Conservation (phyloP, 2,113 vertebrate genomes). For the Equus przewalskii region DNA sequence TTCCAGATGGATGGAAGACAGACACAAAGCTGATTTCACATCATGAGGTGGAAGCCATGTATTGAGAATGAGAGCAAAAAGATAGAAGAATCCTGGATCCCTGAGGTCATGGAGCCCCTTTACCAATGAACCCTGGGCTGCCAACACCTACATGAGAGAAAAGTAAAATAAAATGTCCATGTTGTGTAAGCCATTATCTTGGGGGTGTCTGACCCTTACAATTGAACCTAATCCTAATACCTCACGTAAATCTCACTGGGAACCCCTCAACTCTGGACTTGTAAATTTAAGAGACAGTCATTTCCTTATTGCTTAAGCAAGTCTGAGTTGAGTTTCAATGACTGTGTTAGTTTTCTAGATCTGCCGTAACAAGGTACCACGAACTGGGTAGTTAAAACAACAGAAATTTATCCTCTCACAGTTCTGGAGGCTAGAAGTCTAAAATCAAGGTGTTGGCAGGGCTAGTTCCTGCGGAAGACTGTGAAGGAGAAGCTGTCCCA, state of each 20-base stretch:
- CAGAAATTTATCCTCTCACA: neutral
- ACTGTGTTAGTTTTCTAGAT: neutral
- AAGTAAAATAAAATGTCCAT: neutral
- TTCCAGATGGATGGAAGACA: neutral
- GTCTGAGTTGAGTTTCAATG: neutral
- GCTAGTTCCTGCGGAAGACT: neutral
- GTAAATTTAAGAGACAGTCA: neutral
- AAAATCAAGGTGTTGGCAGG: neutral
- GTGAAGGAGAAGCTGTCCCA: neutral
- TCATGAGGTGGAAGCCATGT: neutral
- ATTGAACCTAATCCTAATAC: neutral
- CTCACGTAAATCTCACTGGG: neutral
- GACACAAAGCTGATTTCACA: neutral
- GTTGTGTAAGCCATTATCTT: neutral
- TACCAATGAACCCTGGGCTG: neutral
- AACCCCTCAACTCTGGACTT: neutral
- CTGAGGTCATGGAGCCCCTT: neutral
- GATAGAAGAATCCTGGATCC: neutral
- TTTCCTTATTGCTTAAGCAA: conserved; percentile 3
- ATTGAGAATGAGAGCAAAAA: neutral
- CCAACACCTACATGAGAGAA: neutral
- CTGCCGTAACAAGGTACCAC: neutral
- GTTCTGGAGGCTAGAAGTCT: neutral
- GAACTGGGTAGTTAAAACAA: neutral
- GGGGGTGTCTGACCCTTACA: neutral